phyloP scores from a whole-genome alignment of 1,140 invertebrate genomes.

The Macrostomum lignano region DNA sequence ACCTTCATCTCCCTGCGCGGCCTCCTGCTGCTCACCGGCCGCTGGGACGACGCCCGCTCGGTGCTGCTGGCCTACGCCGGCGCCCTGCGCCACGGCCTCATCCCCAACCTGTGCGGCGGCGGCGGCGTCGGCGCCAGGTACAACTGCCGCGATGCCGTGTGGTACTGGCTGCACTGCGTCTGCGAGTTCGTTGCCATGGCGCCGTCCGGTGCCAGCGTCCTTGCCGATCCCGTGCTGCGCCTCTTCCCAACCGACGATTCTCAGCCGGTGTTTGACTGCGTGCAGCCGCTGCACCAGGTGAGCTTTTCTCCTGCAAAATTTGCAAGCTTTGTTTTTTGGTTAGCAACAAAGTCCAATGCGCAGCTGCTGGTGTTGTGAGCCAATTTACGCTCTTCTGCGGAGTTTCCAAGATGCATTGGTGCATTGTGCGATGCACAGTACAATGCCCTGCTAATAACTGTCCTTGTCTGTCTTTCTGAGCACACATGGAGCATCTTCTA shows the following conservation, averaged over 20 bases:
- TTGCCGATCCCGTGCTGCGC: slow-evolving; percentile 17
- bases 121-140: slow-evolving; percentile 43
- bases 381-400: too few relatives aligned
- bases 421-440: too few relatives aligned
- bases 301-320: too few relatives aligned
- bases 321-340: too few relatives aligned
- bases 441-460: too few relatives aligned
- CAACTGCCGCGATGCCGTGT: slow-evolving; percentile 85
- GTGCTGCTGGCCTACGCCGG: slow-evolving; percentile 67
- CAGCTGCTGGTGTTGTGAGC: too few relatives aligned
- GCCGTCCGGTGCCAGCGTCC: slow-evolving; percentile 11
- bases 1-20: slow-evolving; percentile 83
- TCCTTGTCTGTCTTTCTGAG: too few relatives aligned
- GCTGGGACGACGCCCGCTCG: slow-evolving; percentile 36
- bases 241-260: slow-evolving; percentile 20
- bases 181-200: slow-evolving; percentile 38
- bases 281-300: too few relatives aligned
- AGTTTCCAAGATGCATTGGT: too few relatives aligned
- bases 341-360: too few relatives aligned
- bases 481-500: too few relatives aligned
- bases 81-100: slow-evolving; percentile 73
- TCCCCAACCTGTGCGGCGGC: slow-evolving; percentile 77
- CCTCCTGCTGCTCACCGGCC: slow-evolving; percentile 42
- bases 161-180: slow-evolving; percentile 91
- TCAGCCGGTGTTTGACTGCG: too few relatives aligned